Evolutionary conservation across 2,888 invertebrate species (phyloP).

Genomic region (Eupelmus urozonus): DNA sequence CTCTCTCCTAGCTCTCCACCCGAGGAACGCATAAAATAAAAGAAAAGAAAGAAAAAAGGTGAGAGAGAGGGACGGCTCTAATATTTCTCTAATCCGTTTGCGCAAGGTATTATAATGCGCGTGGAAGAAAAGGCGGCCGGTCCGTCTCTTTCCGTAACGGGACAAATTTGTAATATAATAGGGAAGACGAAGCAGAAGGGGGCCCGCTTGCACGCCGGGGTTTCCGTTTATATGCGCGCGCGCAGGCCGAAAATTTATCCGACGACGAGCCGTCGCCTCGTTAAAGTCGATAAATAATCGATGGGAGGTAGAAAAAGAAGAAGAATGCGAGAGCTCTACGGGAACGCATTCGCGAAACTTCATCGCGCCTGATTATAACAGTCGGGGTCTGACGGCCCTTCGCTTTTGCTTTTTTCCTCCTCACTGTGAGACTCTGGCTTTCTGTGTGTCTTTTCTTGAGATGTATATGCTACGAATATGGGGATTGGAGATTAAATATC

Average conservation of each 20-base stretch:
- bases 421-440: no score
- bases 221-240: slow-evolving; percentile 48
- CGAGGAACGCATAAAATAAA: background rate
- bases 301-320: slow-evolving; percentile 8
- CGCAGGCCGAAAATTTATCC: slow-evolving; percentile 50
- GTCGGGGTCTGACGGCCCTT: no score
- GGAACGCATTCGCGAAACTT: background rate
- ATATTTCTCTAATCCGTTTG: slow-evolving; percentile 59
- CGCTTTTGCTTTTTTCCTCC: no score
- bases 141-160: slow-evolving; percentile 52
- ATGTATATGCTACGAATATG: no score
- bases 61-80: slow-evolving; percentile 41
- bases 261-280: slow-evolving; percentile 14
- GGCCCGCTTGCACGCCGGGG: slow-evolving; percentile 49
- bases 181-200: slow-evolving; percentile 46
- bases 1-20: no score
- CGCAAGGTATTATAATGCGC: slow-evolving; percentile 21
- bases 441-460: no score
- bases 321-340: background rate
- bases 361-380: background rate
- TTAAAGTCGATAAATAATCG: slow-evolving; percentile 55
- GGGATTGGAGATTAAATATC: no score
- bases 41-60: slow-evolving; percentile 1
- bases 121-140: slow-evolving; percentile 34
- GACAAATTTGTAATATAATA: slow-evolving; percentile 60